Percentiles rank a stretch among this genome's conserved stretches.
phyloP scores from a whole-genome alignment of 92 coral and sea anemone genomes.

The Desmophyllum pertusum region DNA sequence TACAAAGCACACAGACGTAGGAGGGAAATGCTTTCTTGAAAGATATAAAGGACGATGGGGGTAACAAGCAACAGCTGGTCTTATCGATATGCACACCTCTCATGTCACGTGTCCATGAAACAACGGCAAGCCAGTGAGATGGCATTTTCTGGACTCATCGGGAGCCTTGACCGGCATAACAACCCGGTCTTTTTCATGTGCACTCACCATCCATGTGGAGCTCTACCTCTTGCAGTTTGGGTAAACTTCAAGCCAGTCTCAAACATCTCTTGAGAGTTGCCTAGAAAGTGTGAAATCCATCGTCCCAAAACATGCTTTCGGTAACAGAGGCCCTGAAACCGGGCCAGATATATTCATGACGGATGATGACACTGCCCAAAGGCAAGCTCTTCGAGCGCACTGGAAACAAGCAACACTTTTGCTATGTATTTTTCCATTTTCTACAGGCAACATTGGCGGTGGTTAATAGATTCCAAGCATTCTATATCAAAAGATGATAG shows the following conservation, averaged over 20 bases:
- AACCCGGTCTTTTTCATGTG: constrained; percentile 64
- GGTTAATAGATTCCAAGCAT: constrained; percentile 61
- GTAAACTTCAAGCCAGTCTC: constrained; percentile 60
- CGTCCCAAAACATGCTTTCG: constrained; percentile 66
- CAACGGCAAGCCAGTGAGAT: constrained; percentile 61
- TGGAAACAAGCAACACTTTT: constrained; percentile 53
- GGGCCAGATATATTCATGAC: constrained; percentile 59
- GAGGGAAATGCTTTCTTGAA: constrained; percentile 57
- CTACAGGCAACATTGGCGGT: constrained; percentile 68
- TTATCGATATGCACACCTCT: constrained; percentile 64
- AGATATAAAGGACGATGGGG: constrained; percentile 17
- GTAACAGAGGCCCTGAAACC: constrained; percentile 35
- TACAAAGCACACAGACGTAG: constrained; percentile 7
- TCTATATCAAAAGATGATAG: constrained; percentile 48
- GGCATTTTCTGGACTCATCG: constrained; percentile 60
- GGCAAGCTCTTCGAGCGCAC: constrained; percentile 30
- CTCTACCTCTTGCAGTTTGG: constrained; percentile 56
- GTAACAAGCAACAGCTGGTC: constrained; percentile 38
- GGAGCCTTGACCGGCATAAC: constrained; percentile 62
- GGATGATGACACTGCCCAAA: constrained; percentile 56
- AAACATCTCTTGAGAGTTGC: constrained; percentile 14
- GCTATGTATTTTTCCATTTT: constrained; percentile 61
- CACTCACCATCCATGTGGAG: constrained; percentile 57
- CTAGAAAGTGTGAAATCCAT: constrained; percentile 18
- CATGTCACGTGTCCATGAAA: constrained; percentile 59